Base-by-base conservation (phyloP, 2,797 vertebrate species). In the Chelon labrosus region DNA sequence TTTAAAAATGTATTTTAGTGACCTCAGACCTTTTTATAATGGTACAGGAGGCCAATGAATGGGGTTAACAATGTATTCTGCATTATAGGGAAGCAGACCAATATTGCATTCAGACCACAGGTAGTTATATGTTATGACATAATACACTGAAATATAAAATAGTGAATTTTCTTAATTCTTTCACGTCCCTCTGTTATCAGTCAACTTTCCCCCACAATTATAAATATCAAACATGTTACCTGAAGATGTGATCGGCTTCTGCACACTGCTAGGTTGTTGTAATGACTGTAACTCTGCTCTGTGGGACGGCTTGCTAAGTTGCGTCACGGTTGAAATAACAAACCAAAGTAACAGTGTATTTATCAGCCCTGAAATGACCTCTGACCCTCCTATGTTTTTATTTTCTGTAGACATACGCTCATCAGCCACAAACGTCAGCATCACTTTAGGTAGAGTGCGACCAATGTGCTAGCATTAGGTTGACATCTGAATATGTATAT, bases 241-340 rank as follows among this genome's bases (percentile, higher is more conserved):
- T 54, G 22, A 57, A 51, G 14, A 8, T 41, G 13, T 50, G 31
- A 31, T 31, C 31, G 20, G 38, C 12, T 6, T 70, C 16, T 60
- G 71, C 52, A 41, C 31, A 51, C 22, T 44, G 53, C 12, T 4
- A 47, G 51, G 44, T 75, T 70, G 27, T 53, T 53, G 59, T 65
- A 55, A 10, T 49, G 13, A 58, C 20, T 59, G 50, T 38, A 60
- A 53, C 67, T 77, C n/a, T 54, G 3, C 58, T 41, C 60, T 58
- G 59, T 66, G 70, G 58, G 60, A 74, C 20, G 55, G 20, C 20
- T 63, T 50, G 25, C 27, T 39, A 11, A 64, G 61, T 53, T 71
- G 27, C 66, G 66, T 80, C 81, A 79, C 0, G 12, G 69, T 65
- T 69, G 46, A 61, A 85, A 74, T 51, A 79, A 73, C 53, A 87